Evolutionary conservation across 2,888 invertebrate genomes (phyloP).

Genomic region (Taenaris catops): DNA sequence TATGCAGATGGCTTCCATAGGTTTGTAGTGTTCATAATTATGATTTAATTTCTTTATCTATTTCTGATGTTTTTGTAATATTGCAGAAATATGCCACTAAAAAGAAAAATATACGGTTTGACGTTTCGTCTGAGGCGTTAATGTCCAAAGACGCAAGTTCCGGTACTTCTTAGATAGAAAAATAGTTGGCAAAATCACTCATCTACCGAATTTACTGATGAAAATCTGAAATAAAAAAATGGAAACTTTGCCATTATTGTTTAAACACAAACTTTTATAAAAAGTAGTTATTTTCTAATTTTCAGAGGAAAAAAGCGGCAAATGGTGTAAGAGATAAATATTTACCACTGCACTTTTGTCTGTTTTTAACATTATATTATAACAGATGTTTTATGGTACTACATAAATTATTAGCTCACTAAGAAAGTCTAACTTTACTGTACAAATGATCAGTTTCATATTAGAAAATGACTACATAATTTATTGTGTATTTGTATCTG

Average conservation of each 20-base stretch:
- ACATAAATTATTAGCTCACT: constrained; percentile 11
- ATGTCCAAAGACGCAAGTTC: constrained; percentile 48
- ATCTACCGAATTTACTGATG: background rate
- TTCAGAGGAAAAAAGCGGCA: constrained; percentile 39
- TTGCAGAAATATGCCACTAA: constrained; percentile 58
- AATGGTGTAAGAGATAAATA: constrained; percentile 37
- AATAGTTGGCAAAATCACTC: constrained; percentile 4
- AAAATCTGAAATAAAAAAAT: constrained; percentile 1
- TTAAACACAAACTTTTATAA: constrained; percentile 8
- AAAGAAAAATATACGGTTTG: constrained; percentile 71
- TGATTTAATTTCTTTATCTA: no score
- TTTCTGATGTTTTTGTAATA: constrained; percentile 12
- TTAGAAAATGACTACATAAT: constrained; percentile 13
- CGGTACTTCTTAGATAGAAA: constrained; percentile 30
- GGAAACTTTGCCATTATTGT: constrained; percentile 3
- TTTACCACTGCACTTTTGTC: constrained; percentile 13
- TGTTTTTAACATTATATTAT: constrained; percentile 10
- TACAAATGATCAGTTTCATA: constrained; percentile 16
- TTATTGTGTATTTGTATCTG: constrained; percentile 1
- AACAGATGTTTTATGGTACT: constrained; percentile 19
- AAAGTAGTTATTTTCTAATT: constrained; percentile 25
- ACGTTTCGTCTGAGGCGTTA: constrained; percentile 61
- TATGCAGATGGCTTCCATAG: background rate
- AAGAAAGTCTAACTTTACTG: constrained; percentile 14
- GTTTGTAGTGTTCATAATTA: background rate